Conservation (phyloP, 2,113 vertebrate genomes). For the Oreochromis aureus region DNA sequence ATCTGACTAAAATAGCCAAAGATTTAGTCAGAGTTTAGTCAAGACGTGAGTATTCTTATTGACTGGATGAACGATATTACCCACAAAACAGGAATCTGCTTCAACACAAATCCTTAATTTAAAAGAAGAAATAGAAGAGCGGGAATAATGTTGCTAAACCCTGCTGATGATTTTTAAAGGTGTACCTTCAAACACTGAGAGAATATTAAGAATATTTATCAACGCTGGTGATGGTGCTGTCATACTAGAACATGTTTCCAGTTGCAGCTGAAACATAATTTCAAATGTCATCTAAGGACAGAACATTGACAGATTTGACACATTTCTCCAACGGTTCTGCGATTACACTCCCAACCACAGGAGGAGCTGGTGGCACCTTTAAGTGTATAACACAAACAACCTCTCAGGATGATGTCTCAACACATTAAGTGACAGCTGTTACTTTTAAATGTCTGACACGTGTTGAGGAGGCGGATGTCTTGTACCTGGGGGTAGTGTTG, state of each 20-base stretch:
- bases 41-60: not conserved
- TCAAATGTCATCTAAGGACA: not conserved
- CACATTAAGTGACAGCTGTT: not conserved
- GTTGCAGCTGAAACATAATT: not conserved
- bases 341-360: not conserved
- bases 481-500: conserved; percentile 86
- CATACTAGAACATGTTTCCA: not conserved
- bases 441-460: not conserved
- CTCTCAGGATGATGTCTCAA: not conserved
- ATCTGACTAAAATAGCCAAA: not conserved
- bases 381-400: not conserved
- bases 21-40: not conserved
- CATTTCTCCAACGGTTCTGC: not conserved
- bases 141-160: not conserved
- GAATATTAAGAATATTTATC: not conserved
- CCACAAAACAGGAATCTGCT: not conserved
- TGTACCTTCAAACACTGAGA: not conserved
- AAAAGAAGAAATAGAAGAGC: not conserved
- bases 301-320: not conserved
- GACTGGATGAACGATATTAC: not conserved
- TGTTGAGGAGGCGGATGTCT: not conserved
- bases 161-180: not conserved
- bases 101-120: not conserved
- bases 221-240: accelerated
- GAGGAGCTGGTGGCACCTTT: conserved; percentile 7